Conservation (phyloP, 2,113 vertebrate genomes). For the Drymodes brunneopygia region DNA sequence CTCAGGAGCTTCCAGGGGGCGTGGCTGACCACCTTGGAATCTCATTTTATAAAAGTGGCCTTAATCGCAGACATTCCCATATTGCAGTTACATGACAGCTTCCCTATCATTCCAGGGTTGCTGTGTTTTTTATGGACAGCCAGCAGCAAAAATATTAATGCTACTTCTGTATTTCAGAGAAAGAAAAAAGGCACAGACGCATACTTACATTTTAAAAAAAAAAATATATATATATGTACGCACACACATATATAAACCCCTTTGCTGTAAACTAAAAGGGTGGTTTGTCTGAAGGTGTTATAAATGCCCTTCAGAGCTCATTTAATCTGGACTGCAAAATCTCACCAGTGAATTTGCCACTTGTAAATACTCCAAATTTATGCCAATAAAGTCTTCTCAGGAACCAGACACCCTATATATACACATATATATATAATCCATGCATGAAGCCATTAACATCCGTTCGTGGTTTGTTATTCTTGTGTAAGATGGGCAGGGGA, state of each 20-base stretch:
- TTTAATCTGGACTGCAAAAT: not conserved
- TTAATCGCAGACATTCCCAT: not conserved
- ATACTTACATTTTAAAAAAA: not conserved
- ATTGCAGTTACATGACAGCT: not conserved
- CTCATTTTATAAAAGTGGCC: not conserved
- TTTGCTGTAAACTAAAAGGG: not conserved
- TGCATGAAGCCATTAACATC: not conserved
- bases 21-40: not conserved
- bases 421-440: not conserved
- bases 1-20: not conserved
- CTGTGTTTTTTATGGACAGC: not conserved
- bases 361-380: slow-evolving; percentile 43
- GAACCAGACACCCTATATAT: not conserved
- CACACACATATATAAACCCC: not conserved
- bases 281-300: slow-evolving; percentile 14
- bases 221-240: not conserved
- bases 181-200: not conserved
- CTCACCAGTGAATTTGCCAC: slow-evolving; percentile 16
- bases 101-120: not conserved
- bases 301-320: slow-evolving; percentile 25
- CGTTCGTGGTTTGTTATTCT: not conserved
- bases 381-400: slow-evolving; percentile 21
- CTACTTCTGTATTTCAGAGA: not conserved
- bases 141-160: slow-evolving; percentile 1
- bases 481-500: not conserved